Base-by-base conservation (phyloP, 2,113 vertebrate species). In the Meriones unguiculatus region DNA sequence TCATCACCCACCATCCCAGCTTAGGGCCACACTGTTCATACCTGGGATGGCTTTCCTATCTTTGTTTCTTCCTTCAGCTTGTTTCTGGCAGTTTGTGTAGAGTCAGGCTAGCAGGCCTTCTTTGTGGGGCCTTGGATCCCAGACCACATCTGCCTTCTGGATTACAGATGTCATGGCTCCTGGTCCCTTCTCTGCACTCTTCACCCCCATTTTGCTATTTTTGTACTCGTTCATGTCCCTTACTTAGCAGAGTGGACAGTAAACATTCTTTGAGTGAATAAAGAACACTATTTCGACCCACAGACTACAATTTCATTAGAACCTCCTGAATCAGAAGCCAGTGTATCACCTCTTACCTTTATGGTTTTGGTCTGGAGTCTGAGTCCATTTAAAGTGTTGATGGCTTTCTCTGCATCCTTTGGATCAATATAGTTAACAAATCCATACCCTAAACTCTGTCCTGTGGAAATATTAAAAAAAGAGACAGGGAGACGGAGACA, bases 361-460 rank as follows among this genome's bases (percentile, higher is more conserved):
- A 99, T 99, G 97, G 99, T 99, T 99, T 99, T 99, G 99, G 99
- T 99, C 99, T 99, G 99, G 99, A 99, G 99, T 99, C 99, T 99
- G 98, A 99, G 99, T 99, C 99, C 99, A 98, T 99, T 99, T 99
- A 99, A 99, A 97, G 99, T 99, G 99, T 99, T 99, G 99, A 99
- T 99, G 99, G 99, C 99, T 99, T 99, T 99, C 99, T 99, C 99
- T 99, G 99, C 99, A 98, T 99, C 99, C 99, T 99, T 99, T 99
- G 99, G 99, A 98, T 99, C 99, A 98, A 99, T 99, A 98, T 99
- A 99, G 99, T 99, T 99, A 98, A 99, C 99, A 98, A 99, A 99
- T 98, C 99, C 99, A 98, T 99, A 99, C 96, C 99, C 99, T 99
- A 99, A 99, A 99, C 99, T 99, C 99, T 99, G 99, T 97, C 99